Evolutionary conservation across 2,113 vertebrate species (phyloP), one percentile per base, ranked within the genome.

Genomic region (Rallus limicola): DNA sequence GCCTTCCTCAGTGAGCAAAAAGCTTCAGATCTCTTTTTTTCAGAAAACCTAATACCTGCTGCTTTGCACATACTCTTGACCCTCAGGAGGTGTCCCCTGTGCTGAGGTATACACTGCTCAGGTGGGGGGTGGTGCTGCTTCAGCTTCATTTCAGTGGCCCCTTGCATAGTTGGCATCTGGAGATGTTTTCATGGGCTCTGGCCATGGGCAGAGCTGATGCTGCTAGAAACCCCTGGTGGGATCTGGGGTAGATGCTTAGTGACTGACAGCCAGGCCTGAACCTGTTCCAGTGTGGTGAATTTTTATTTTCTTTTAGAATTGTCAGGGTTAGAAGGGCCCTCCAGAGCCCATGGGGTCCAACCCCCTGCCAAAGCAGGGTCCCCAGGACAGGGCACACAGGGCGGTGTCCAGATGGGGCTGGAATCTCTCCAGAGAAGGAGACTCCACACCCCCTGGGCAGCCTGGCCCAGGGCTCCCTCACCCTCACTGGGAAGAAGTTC

Each of bases 101-200:
- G 4, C 34, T 12, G 62, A 11, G 34, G 25, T 1, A 2, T 1
- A 2, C 53, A 5, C 12, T 0, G 17, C 63, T 62, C 16, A 6
- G 60, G 6, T 6, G 29, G 5, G 16, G 3, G 5, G 19, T 2
- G 44, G 44, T 31, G 2, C 38, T 8, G 46, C 14, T 56, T 15
- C 13, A 34, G 36, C 78, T 11, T 28, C 38, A 6, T 14, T 4
- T 31, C 2, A 1, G 28, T 16, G n/a, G 17, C 60, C 56, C 28
- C 38, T 46, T 3, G 34, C 4, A 5, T 23, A 53, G 80, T 33
- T 24, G 68, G 3, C 23, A 24, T 3, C 46, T 15, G 33, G 65
- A 25, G 38, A 14, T 21, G 38, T 21, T 78, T 23, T 6, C 4
- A 20, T 3, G 38, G 11, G 14, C 31, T 60, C 29, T 0, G 2